Base-by-base conservation (phyloP, 2,888 invertebrate genomes). In the Chymomyza procnemis region DNA sequence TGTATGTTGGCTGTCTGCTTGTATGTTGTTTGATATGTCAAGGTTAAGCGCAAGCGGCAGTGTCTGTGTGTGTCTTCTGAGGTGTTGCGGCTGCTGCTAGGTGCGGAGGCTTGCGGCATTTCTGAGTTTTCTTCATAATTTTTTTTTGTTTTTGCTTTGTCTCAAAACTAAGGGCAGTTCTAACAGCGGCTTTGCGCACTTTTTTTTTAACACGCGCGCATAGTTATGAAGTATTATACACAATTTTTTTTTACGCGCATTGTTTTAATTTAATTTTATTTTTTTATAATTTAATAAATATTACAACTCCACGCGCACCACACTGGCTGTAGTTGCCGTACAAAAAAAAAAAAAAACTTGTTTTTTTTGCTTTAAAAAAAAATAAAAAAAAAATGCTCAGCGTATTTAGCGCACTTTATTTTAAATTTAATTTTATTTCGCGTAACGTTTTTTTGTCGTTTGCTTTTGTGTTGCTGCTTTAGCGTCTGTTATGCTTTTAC, bases 21-120 rank as follows among this genome's bases (percentile, higher is more conserved):
- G 50, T 59, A 8, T 41, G 21, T 61, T 65, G 71, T 76, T 79
- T 78, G 78, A 83, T 85, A 80, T 86, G 83, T 85, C 86, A 85
- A 86, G 86, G 86, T 86, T 86, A 86, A 76, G 76, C 63, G 30
- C 58, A 70, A 56, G 54, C 61, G 34, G 34, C 34, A 41, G 34
- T 12, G 34, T 9, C 34, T 12, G 12, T 12, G 34, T 41, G 34
- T 41, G 34, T 41, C 8, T 26, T 41, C 34, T 41, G 2, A 41
- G 34, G 34, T 41, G 34, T 34, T 34, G 34, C 34, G 6, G 34
- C 34, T 34, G 8, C 34, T 12, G 34, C 34, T 41, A 41, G 12
- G 12, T 12, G 34, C 12, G 34, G 34, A 0, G 34, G 34, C 6
- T 34, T 9, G 55, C 70, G 26, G 26, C 26, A 8, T 26, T 26